Base-by-base conservation (phyloP, 1,140 invertebrate species). In the Trissolcus basalis region DNA sequence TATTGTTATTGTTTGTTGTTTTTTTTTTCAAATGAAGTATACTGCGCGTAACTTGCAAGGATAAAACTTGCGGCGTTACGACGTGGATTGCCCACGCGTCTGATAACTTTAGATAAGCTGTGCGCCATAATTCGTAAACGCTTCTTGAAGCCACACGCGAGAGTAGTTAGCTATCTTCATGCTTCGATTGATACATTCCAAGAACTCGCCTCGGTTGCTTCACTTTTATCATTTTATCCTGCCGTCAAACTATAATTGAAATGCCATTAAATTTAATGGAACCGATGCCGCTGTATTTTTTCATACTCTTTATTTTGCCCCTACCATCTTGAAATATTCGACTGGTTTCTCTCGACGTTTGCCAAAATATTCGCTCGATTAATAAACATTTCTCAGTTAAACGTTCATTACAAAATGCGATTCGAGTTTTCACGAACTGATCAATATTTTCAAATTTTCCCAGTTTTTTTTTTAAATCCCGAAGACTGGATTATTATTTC, bases 211-310 rank as follows among this genome's bases (percentile, higher is more conserved):
- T 9, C 9, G 36, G 9, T 51, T 44, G 58, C 16, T 33, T 43
- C 41, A 19, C 49, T 63, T 53, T 64, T 64, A 64, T 64, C 60
- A 53, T 54, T 64, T 64, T 54, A 48, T 48, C 36, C 11, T 0
- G n/a, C 32, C 36, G 27, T 39, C 63, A 33, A 67, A 68, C 59
- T 68, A 68, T 59, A 68, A 59, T 51, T 59, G 65, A 68, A 68
- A 59, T 48, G 33, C 55, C 35, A 58, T 67, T 67, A 67, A 58
- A 51, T 58, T 67, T 58, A 67, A 67, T 67, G 63, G 48, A 67
- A 50, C 58, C 47, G 53, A 36, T 63, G 49, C 39, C 41, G 39
- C 8, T 13, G 10, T 32, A 32, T 41, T n/a, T 9, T 53, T 12
- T 41, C 39, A 0, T 41, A 10, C 15, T 33, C 6, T 27, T 27